phyloP scores from a whole-genome alignment of 2,797 vertebrate species.

The Synanceia verrucosa region DNA sequence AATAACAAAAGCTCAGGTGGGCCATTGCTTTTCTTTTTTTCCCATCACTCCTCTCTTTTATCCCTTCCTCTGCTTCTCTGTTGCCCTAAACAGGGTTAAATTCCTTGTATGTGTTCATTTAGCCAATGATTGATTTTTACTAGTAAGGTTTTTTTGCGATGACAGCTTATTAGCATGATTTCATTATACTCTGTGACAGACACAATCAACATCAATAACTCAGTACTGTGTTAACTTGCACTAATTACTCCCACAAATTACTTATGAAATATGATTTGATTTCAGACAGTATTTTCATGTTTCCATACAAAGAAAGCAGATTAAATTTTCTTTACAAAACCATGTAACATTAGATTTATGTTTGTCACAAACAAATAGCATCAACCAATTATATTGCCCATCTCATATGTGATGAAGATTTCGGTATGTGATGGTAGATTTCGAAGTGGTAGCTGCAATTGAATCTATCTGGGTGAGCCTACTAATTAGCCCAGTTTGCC shows the following conservation, averaged over 20 bases:
- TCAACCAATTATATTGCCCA: background rate
- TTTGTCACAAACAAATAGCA: background rate
- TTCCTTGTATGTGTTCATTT: background rate
- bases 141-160: constrained; percentile 1
- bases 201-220: constrained; percentile 49
- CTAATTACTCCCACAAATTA: constrained; percentile 42
- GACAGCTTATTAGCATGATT: constrained; percentile 50
- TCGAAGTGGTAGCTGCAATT: too few species aligned
- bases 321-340: background rate
- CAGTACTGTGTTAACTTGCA: constrained; percentile 24
- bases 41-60: background rate
- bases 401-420: background rate
- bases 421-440: too few species aligned
- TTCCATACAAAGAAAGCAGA: background rate
- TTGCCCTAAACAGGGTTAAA: background rate
- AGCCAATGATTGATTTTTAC: background rate
- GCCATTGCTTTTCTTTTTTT: constrained; percentile 20
- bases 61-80: background rate
- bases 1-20: constrained; percentile 46
- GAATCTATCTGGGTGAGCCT: background rate
- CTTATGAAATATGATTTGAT: constrained; percentile 31
- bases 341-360: background rate
- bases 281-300: constrained; percentile 2
- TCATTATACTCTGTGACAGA: constrained; percentile 39
- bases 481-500: constrained; percentile 2